Conservation (phyloP, 2,797 vertebrate species). For the Myotis daubentonii region DNA sequence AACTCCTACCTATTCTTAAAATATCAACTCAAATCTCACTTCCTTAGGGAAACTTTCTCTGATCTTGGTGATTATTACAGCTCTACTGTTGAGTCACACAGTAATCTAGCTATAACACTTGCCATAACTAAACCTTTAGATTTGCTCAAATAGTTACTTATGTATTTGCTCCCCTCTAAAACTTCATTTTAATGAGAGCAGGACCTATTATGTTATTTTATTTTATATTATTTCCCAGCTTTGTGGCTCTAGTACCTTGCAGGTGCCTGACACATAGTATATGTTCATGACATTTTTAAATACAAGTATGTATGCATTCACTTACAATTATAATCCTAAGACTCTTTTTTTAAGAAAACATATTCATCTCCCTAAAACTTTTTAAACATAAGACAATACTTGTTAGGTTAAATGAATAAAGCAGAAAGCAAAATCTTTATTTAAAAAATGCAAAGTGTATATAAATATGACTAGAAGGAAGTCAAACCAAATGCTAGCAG, state of each 20-base stretch:
- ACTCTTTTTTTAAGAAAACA: not conserved
- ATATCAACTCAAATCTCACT: not conserved
- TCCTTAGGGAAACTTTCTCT: not conserved
- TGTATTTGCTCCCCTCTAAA: not conserved
- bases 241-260: not conserved
- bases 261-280: not conserved
- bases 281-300: not conserved
- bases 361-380: not conserved
- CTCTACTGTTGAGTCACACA: not conserved
- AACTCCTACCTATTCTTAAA: not conserved
- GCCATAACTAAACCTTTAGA: not conserved
- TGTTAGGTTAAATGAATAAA: not conserved
- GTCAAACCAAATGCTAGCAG: not conserved
- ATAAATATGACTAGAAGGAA: not conserved
- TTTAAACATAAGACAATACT: not conserved
- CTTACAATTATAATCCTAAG: not conserved
- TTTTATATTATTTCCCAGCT: not conserved
- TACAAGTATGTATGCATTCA: not conserved
- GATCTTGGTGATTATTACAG: not conserved
- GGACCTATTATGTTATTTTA: not conserved
- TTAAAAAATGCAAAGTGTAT: not conserved
- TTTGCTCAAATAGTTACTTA: constrained; percentile 14
- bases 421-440: not conserved
- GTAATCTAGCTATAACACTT: not conserved
- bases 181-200: not conserved